phyloP scores from a whole-genome alignment of 1,140 invertebrate genomes.

The Heterodera carotae region DNA sequence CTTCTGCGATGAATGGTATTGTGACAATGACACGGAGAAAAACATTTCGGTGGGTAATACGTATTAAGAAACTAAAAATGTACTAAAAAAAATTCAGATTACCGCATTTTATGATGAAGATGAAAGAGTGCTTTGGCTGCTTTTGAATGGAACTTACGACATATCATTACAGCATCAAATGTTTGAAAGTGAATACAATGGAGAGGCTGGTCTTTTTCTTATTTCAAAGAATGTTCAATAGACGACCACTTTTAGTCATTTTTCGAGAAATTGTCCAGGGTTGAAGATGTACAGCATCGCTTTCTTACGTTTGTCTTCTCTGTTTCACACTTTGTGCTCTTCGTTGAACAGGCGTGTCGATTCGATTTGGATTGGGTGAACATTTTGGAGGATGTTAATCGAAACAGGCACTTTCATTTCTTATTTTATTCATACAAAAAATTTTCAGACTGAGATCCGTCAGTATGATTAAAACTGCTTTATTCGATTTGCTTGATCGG shows the following conservation, averaged over 20 bases:
- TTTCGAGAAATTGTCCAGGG: slow-evolving; percentile 31
- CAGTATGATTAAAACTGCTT: slow-evolving; percentile 2
- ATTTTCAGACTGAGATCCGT: slow-evolving; percentile 23
- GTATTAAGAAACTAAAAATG: background rate
- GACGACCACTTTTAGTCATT: slow-evolving; percentile 33
- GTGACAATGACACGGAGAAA: background rate
- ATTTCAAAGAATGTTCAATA: slow-evolving; percentile 1
- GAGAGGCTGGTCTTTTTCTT: slow-evolving; percentile 19
- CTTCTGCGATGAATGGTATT: background rate
- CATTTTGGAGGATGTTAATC: slow-evolving; percentile 25
- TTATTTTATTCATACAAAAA: too few species aligned
- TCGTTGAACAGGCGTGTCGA: slow-evolving; percentile 34
- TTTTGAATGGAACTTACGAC: slow-evolving; percentile 37
- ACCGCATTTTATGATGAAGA: slow-evolving; percentile 25
- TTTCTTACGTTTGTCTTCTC: slow-evolving; percentile 27
- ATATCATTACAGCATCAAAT: slow-evolving; percentile 13
- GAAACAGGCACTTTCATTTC: slow-evolving; percentile 12
- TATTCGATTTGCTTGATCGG: slow-evolving; percentile 8
- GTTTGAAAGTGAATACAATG: slow-evolving; percentile 18
- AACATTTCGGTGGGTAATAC: background rate
- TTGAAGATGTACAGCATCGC: slow-evolving; percentile 17
- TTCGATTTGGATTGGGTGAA: slow-evolving; percentile 35
- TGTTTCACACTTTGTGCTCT: slow-evolving; percentile 30
- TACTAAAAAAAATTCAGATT: slow-evolving; percentile 10
- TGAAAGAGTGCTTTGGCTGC: slow-evolving; percentile 25